Percentiles rank a stretch among this genome's conserved stretches.
phyloP scores from a whole-genome alignment of 2,113 vertebrate genomes.

The Salminus brasiliensis region DNA sequence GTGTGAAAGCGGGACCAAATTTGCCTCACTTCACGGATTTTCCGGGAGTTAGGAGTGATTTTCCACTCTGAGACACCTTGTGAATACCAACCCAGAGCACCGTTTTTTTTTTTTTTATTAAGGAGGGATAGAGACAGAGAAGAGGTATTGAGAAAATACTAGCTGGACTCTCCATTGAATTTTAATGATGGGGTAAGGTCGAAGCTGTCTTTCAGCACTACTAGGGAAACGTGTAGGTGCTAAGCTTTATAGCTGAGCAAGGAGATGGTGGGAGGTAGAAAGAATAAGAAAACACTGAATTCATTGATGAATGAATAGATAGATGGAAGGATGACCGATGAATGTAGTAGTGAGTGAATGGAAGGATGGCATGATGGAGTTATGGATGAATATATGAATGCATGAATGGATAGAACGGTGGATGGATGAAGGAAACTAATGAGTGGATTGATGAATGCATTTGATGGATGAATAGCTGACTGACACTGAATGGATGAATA shows the following conservation, averaged over 20 bases:
- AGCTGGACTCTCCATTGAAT: constrained; percentile 25
- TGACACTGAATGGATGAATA: not conserved
- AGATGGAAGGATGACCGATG: not conserved
- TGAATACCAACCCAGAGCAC: not conserved
- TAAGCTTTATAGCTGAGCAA: not conserved
- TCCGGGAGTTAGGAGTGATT: constrained; percentile 4
- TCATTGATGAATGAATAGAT: not conserved
- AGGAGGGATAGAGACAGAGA: constrained; percentile 16
- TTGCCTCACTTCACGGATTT: constrained; percentile 2
- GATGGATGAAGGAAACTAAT: no score
- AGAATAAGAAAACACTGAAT: no score
- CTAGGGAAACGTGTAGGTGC: not conserved
- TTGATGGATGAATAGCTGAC: not conserved
- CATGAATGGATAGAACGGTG: not conserved
- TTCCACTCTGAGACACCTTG: not conserved
- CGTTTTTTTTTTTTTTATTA: constrained; percentile 18
- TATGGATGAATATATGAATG: not conserved
- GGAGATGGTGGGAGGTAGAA: not conserved
- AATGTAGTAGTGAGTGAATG: no score
- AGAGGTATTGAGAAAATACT: constrained; percentile 11
- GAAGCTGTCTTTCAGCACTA: constrained; percentile 39
- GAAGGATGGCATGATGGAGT: no score
- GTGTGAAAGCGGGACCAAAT: not conserved
- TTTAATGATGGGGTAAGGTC: constrained; percentile 47
- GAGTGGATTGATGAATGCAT: no score